Conservation (phyloP, 2,113 vertebrate genomes). For the rat (Rattus norvegicus) region DNA sequence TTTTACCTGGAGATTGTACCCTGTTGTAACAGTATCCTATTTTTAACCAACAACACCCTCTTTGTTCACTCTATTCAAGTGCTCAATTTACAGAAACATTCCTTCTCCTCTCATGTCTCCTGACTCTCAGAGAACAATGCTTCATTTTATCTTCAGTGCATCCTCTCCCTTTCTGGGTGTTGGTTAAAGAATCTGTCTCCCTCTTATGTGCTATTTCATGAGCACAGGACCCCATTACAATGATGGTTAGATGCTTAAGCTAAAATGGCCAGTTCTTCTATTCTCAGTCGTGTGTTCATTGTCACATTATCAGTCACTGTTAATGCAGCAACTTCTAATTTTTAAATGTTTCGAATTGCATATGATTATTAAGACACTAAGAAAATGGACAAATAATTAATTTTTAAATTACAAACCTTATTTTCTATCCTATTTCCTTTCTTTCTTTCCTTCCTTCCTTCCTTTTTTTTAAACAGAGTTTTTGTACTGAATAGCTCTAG, state of each 20-base stretch:
- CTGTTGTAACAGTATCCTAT: background rate
- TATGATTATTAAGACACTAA: background rate
- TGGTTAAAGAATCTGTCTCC: background rate
- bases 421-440: background rate
- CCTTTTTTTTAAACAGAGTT: background rate
- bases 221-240: accelerated
- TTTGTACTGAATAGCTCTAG: background rate
- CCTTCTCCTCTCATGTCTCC: accelerated
- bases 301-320: background rate
- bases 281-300: background rate
- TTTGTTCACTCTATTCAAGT: background rate
- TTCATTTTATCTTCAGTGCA: background rate
- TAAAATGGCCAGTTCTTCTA: background rate
- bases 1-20: background rate
- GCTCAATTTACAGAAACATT: background rate
- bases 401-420: background rate
- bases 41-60: background rate
- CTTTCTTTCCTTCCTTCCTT: background rate
- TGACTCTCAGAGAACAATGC: background rate
- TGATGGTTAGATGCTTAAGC: background rate
- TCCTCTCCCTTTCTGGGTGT: background rate
- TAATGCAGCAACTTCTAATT: background rate
- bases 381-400: background rate
- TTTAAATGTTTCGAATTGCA: background rate
- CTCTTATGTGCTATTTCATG: background rate